Evolutionary conservation across 2,113 vertebrate genomes (phyloP), one percentile per base, ranked within the genome.

Genomic region (Lasiurus borealis): DNA sequence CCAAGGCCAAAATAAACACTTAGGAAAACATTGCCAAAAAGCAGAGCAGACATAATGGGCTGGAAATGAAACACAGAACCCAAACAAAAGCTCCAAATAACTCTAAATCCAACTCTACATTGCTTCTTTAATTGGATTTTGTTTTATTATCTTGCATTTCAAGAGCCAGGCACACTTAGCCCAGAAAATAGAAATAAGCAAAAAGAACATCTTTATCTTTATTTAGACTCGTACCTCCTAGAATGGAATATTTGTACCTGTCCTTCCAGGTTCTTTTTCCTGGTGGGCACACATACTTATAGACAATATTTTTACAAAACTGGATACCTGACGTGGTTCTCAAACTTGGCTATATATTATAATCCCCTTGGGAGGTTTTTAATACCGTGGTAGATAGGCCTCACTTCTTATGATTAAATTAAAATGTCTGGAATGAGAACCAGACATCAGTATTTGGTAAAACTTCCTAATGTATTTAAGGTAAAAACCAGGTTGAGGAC

Each of bases 101-200:
- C 31, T 52, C 52, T 75, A 93, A 29, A 78, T 44, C 40, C 27
- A 73, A 68, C 31, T 87, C 34, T 76, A 29, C 12, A 68, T 54
- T 78, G 50, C 83, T 83, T 64, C 34, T 82, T 82, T 87, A 68
- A 73, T 15, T 92, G 40, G 16, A 7, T 81, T 84, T 95, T 76
- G 11, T 82, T 83, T 94, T 62, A 66, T 64, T 54, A 78, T 50
- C 29, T 83, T 94, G 31, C 25, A 62, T 90, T 92, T 69, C 82
- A 66, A 94, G 64, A 16, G 19, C 4, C n/a, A 46, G 16, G 3
- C 10, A 68, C 16, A 10, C 84, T 78, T 54, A 54, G 31, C 76
- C 50, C 6, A 27, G 31, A 66, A 73, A 92, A 90, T 40, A 73
- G 46, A 31, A 14, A 29, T 25, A 12, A 86, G 16, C 11, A 50